Evolutionary conservation across 2,113 vertebrate genomes (phyloP), one percentile per base, ranked within the genome.

Genomic region (Osmerus eperlanus): DNA sequence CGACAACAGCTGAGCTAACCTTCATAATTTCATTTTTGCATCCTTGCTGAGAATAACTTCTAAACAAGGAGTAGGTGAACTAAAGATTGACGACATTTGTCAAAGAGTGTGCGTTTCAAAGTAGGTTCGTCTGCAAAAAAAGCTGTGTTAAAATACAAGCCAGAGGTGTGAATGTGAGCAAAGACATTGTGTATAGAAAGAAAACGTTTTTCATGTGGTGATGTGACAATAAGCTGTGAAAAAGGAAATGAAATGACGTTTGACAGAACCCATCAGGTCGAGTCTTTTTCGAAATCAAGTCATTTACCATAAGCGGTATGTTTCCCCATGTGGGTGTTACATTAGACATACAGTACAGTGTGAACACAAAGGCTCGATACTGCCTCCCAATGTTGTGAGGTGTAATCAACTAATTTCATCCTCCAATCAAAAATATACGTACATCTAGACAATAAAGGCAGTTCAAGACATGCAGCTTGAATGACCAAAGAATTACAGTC

Each of bases 1-100:
- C 62, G 70, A 25, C 71, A 36, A 36, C 41, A 52, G 63, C 84
- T 72, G 41, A 62, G 53, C 3, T 70, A 4, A 0, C 4, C 77
- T 85, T 85, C 84, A 80, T 89, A 80, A 88, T 71, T 88, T 89
- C 75, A 47, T 77, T 67, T 78, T 9, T 64, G 65, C 21, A 68
- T 73, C 79, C 74, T 53, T 54, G 75, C 76, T 79, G 84, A 7
- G 78, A 80, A 58, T 55, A 63, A 56, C 72, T 47, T 73, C 36
- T 21, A 3, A 62, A 62, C 60, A 15, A 23, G 8, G 13, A 62
- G 25, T 12, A 47, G 7, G 60, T 21, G 3, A 32, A 64, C 61
- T 16, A 63, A 9, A 76, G 67, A 77, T 67, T 66, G 75, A 74
- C 77, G 58, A 13, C 60, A 52, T 51, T 47, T 51, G 5, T 9